Evolutionary conservation across 2,888 invertebrate genomes (phyloP), one percentile per base, ranked within the genome.

Genomic region (Loripinus fragilis): DNA sequence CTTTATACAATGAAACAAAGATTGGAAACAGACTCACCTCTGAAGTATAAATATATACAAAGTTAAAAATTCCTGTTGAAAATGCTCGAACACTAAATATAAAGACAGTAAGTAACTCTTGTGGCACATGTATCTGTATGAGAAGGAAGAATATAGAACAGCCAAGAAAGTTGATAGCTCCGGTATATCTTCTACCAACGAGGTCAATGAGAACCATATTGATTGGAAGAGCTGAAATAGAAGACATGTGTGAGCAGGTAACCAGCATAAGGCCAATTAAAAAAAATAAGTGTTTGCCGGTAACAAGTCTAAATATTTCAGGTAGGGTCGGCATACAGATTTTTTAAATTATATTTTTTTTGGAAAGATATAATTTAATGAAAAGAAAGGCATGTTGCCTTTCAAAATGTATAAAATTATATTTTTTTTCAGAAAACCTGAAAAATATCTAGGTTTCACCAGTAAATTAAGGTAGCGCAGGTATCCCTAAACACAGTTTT

Each of bases 41-140:
- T 30, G 90, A 83, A 20, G 93, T 93, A 79, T 93, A 93, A 28
- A 93, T 91, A 73, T 93, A 93, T 17, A 91, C 87, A 76, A 89
- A 88, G 78, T 89, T 90, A 82, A 93, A 92, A 55, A 89, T 88
- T 35, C 91, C 92, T 0, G 92, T 77, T 5, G 92, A 86, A 76
- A 92, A 92, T 2, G 90, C 92, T 42, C 93, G 71, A 8, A 88
- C 89, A 71, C 82, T 87, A 79, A 93, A 93, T 82, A 93, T 89
- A 60, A 93, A 90, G 15, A 88, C 64, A 0, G 93, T 93, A 8
- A 92, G 86, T 0, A 87, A 60, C 35, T 76, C 72, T 48, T 87
- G 82, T 8, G 85, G 72, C 42, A 88, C 88, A 65, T 88, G 80
- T 15, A 90, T 52, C 66, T 91, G 90, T 33, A 90, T 60, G 2